Evolutionary conservation across 2,888 invertebrate species (phyloP).

Genomic region (Orthosia gothica): DNA sequence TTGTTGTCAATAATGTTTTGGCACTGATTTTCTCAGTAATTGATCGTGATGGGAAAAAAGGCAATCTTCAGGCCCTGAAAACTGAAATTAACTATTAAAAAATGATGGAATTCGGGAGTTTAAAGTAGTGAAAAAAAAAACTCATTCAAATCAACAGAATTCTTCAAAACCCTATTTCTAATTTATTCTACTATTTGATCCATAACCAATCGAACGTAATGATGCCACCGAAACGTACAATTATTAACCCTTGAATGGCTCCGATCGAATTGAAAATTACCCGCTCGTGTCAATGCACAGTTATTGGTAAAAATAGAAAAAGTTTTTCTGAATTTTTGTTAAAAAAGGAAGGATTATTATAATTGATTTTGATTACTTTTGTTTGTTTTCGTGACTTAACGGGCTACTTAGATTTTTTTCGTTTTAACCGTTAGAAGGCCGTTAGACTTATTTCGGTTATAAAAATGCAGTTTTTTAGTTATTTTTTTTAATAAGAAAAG

Average conservation of each 20-base stretch:
- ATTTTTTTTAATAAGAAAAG: neutral
- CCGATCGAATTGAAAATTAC: constrained; percentile 58
- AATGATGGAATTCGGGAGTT: neutral
- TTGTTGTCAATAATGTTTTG: too few species aligned
- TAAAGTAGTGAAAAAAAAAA: neutral
- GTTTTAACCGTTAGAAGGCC: constrained; percentile 32
- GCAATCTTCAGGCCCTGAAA: too few species aligned
- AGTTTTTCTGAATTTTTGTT: neutral
- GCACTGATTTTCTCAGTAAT: too few species aligned
- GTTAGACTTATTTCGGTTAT: neutral
- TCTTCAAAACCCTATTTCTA: constrained; percentile 27
- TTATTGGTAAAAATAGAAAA: constrained; percentile 47
- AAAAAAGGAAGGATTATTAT: constrained; percentile 28
- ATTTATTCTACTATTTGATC: constrained; percentile 54
- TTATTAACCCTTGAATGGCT: constrained; percentile 69
- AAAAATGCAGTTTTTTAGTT: neutral
- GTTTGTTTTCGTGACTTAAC: constrained; percentile 58
- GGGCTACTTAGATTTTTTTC: constrained; percentile 43
- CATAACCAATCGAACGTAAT: constrained; percentile 66
- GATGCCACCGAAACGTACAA: constrained; percentile 51
- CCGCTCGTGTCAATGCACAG: constrained; percentile 62
- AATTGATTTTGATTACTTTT: constrained; percentile 59
- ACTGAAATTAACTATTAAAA: neutral
- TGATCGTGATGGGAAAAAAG: too few species aligned
- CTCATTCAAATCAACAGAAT: constrained; percentile 20